These are phyloP conservation scores for Tachycineta bicolor DNA, from an alignment of 2,113 vertebrate genomes.

Conservation along the genomic window DNA sequence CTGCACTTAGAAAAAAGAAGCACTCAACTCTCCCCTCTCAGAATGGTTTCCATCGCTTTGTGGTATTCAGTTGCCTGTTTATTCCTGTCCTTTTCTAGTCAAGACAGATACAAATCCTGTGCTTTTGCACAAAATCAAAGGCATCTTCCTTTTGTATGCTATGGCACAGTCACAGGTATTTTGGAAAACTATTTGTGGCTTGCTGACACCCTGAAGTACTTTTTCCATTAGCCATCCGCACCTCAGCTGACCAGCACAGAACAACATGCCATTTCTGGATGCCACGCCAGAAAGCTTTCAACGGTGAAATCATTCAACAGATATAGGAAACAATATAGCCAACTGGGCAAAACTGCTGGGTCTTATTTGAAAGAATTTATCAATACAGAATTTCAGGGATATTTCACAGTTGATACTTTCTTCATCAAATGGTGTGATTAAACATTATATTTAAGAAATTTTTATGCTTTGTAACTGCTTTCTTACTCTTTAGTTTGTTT, in stretches of 20 bases:
- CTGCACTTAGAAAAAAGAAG: not conserved
- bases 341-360: not conserved
- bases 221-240: not conserved
- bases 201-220: not conserved
- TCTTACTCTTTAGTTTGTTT: not conserved
- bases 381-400: not conserved
- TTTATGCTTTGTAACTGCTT: not conserved
- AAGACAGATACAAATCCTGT: not conserved
- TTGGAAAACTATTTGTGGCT: not conserved
- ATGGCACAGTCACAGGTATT: not conserved
- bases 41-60: not conserved
- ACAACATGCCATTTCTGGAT: not conserved
- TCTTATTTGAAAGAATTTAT: not conserved
- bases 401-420: not conserved
- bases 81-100: not conserved
- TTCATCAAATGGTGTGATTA: not conserved
- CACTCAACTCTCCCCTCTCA: not conserved
- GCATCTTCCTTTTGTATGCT: not conserved
- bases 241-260: slow-evolving; percentile 8
- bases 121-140: not conserved
- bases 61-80: not conserved
- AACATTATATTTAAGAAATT: not conserved
- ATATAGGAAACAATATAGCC: not conserved
- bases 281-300: not conserved
- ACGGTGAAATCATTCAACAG: slow-evolving; percentile 8